Conservation (phyloP, 1,140 invertebrate species). For the Uloborus diversus region DNA sequence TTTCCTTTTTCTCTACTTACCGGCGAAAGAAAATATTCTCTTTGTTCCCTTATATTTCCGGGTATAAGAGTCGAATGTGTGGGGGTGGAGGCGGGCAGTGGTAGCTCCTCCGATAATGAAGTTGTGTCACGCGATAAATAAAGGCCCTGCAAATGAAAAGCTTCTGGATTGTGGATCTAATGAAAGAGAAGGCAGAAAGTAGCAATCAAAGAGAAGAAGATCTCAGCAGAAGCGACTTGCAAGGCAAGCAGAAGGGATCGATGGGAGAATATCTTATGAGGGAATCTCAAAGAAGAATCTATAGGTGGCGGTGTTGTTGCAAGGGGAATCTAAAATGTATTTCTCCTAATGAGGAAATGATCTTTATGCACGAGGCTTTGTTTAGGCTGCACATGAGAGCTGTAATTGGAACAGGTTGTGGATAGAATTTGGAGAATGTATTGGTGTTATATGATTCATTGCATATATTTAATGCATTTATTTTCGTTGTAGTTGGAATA, state of each 20-base stretch:
- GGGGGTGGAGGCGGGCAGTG: too few relatives aligned
- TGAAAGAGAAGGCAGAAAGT: conserved; percentile 24
- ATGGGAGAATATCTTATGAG: neutral
- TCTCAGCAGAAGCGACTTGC: conserved; percentile 25
- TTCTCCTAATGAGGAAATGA: neutral
- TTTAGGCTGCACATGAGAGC: neutral
- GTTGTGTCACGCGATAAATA: conserved; percentile 42
- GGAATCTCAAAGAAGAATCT: neutral
- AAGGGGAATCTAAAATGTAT: neutral
- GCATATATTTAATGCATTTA: too few relatives aligned
- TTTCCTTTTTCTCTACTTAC: too few relatives aligned
- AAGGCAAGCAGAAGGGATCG: neutral
- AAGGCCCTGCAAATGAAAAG: conserved; percentile 32
- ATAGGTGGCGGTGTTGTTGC: neutral
- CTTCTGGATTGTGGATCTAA: conserved; percentile 25
- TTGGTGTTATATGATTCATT: too few relatives aligned
- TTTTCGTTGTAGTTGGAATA: too few relatives aligned
- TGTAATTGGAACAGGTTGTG: too few relatives aligned
- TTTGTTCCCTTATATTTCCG: neutral
- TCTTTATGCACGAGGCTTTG: neutral
- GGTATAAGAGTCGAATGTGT: too few relatives aligned
- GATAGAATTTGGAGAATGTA: too few relatives aligned
- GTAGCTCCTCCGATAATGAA: conserved; percentile 27
- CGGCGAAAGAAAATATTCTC: too few relatives aligned
- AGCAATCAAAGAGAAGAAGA: conserved; percentile 16